Percentiles rank a stretch among this genome's conserved stretches.
Evolutionary conservation across 2,113 vertebrate species (phyloP).

Genomic region (Dicaeum eximium): DNA sequence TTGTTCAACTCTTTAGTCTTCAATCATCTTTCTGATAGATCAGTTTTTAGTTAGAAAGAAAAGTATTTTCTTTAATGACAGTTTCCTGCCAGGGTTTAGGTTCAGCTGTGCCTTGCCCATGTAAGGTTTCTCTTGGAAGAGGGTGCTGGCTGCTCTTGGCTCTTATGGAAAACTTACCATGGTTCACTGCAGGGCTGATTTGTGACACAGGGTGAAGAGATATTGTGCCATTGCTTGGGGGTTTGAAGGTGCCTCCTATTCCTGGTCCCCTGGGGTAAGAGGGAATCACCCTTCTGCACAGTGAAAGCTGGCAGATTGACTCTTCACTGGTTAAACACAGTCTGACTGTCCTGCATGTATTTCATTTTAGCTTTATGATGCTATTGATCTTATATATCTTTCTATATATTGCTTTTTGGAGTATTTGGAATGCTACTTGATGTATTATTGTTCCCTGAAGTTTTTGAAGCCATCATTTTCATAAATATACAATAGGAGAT

Average conservation of each 20-base stretch:
- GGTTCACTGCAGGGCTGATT: not conserved
- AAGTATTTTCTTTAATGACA: not conserved
- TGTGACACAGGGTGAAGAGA: not conserved
- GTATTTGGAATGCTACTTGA: conserved; percentile 6
- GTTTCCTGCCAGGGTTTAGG: not conserved
- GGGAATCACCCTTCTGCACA: not conserved
- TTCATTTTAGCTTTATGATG: conserved; percentile 12
- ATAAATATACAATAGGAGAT: conserved; percentile 51
- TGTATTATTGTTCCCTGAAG: conserved; percentile 19
- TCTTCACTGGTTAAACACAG: not conserved
- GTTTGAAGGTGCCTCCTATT: not conserved
- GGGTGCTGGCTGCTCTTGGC: not conserved
- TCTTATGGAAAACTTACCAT: not conserved
- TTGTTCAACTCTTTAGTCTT: conserved; percentile 6
- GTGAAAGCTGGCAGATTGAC: not conserved
- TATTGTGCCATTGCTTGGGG: not conserved
- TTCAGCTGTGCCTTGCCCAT: not conserved
- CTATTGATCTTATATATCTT: not conserved
- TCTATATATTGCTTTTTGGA: not conserved
- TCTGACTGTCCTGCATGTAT: not conserved
- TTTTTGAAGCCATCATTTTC: conserved; percentile 54
- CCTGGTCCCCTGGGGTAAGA: not conserved
- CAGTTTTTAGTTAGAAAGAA: not conserved
- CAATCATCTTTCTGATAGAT: not conserved
- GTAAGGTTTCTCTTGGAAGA: not conserved